Percentiles rank a stretch among this genome's conserved stretches.
Evolutionary conservation across 2,888 invertebrate genomes (phyloP).

Genomic region (Aelia acuminata): DNA sequence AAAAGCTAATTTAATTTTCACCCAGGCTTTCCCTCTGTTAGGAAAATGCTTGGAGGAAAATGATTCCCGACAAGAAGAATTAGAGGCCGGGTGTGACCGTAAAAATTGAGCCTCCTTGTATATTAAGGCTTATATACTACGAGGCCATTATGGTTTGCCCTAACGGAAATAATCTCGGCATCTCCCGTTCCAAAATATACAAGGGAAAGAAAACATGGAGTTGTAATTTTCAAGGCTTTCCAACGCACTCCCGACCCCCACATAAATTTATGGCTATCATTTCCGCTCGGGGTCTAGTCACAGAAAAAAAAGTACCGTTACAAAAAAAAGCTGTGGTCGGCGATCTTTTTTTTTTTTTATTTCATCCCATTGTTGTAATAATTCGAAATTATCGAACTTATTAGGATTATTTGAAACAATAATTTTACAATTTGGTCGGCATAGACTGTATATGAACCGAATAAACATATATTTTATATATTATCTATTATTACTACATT

Average conservation of each 20-base stretch:
- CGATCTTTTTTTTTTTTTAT: not conserved
- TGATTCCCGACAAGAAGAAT: slow-evolving; percentile 14
- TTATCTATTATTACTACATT: too few relatives aligned
- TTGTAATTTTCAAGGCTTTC: slow-evolving; percentile 51
- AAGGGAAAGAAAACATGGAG: slow-evolving; percentile 43
- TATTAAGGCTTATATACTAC: slow-evolving; percentile 30
- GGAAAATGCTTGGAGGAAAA: not conserved
- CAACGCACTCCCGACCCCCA: slow-evolving; percentile 7
- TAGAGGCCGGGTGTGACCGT: not conserved
- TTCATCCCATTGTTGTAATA: too few relatives aligned
- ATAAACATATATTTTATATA: too few relatives aligned
- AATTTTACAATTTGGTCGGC: too few relatives aligned
- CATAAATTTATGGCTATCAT: slow-evolving; percentile 27
- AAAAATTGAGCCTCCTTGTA: not conserved
- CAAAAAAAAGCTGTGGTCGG: not conserved
- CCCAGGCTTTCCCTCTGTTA: not conserved
- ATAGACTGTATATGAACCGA: too few relatives aligned
- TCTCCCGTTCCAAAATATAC: slow-evolving; percentile 29
- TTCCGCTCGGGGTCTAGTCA: slow-evolving; percentile 1
- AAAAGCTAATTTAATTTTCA: slow-evolving; percentile 38
- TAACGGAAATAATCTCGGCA: slow-evolving; percentile 18
- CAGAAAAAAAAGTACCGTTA: not conserved
- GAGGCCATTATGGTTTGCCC: not conserved
- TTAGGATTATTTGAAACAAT: too few relatives aligned
- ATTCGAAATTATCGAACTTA: too few relatives aligned